Conservation (phyloP, 2,113 vertebrate genomes). For the Aegypius monachus region DNA sequence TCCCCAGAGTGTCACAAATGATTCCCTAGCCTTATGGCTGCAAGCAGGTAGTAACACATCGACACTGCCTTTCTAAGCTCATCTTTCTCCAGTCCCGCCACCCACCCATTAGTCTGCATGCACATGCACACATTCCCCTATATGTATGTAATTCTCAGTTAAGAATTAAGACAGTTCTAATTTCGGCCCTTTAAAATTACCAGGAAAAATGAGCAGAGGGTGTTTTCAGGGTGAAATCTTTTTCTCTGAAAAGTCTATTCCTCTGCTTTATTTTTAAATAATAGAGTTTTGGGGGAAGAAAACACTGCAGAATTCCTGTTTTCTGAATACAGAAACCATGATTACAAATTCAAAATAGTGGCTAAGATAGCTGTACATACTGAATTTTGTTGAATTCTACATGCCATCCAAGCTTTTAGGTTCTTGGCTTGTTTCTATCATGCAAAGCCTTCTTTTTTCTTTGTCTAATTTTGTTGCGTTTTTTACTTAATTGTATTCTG, state of each 20-base stretch:
- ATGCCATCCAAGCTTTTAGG: background rate
- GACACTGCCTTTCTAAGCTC: slow-evolving; percentile 28
- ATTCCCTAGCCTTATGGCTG: slow-evolving; percentile 75
- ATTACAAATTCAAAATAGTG: background rate
- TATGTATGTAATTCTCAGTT: accelerated
- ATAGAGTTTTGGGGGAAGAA: background rate
- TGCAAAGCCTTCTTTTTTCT: background rate
- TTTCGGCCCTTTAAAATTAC: background rate
- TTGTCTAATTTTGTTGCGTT: background rate
- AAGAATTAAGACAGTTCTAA: background rate
- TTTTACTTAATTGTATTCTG: background rate
- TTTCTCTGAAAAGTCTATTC: background rate
- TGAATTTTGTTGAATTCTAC: background rate
- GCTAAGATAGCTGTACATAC: background rate
- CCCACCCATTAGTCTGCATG: background rate
- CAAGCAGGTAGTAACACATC: slow-evolving; percentile 54
- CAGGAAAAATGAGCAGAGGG: background rate
- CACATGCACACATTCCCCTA: background rate
- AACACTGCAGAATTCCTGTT: background rate
- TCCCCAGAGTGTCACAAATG: slow-evolving; percentile 83
- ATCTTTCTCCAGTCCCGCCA: slow-evolving; percentile 13
- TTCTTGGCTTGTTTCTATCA: background rate
- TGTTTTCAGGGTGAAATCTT: background rate
- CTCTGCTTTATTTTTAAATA: background rate
- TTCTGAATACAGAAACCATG: background rate